Evolutionary conservation across 2,113 vertebrate species (phyloP).

Genomic region (Spheniscus mendiculus): DNA sequence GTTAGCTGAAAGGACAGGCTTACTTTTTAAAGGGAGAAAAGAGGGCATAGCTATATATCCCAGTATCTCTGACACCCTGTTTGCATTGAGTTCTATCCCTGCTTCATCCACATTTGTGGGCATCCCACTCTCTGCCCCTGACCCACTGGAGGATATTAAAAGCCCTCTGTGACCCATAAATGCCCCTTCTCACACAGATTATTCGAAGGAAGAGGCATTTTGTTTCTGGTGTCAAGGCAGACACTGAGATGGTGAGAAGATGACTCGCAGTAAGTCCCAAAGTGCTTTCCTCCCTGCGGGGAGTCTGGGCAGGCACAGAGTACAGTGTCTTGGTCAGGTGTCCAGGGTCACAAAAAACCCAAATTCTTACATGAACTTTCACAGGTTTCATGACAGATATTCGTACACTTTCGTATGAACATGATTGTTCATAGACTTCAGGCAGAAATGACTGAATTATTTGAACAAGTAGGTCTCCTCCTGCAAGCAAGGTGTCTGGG

Average conservation of each 20-base stretch:
- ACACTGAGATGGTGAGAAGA: background rate
- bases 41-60: fast-evolving
- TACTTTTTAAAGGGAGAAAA: fast-evolving
- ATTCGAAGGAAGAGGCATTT: background rate
- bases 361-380: background rate
- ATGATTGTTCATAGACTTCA: background rate
- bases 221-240: background rate
- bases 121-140: background rate
- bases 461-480: background rate
- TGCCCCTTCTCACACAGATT: background rate
- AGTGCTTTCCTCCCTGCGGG: background rate
- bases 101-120: background rate
- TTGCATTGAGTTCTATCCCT: fast-evolving
- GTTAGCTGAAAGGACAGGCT: fast-evolving
- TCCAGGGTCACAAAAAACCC: fast-evolving
- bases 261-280: background rate
- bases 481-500: background rate
- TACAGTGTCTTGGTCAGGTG: fast-evolving
- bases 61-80: too few species aligned
- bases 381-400: background rate
- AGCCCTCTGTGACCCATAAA: background rate
- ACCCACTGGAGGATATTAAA: background rate
- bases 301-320: background rate
- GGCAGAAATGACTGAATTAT: background rate
- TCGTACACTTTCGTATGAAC: fast-evolving